These are phyloP conservation scores for Aphyosemion australe DNA, from an alignment of 2,113 vertebrate species.

Conservation along the genomic window DNA sequence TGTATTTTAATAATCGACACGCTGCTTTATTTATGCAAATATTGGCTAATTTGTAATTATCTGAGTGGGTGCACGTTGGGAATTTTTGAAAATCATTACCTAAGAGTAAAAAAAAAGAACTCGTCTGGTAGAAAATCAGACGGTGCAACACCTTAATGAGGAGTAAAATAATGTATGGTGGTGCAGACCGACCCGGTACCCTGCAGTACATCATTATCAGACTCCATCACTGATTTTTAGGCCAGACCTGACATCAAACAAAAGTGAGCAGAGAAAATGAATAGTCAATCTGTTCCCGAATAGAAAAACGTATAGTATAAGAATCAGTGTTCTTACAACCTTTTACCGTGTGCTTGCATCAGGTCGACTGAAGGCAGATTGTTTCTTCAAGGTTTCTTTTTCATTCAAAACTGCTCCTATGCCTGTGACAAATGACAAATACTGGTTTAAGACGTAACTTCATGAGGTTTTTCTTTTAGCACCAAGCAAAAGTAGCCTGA, in stretches of 20 bases:
- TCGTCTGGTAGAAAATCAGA: slow-evolving; percentile 25
- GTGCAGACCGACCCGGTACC: background rate
- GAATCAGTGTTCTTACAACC: slow-evolving; percentile 29
- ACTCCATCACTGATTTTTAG: slow-evolving; percentile 9
- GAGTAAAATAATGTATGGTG: background rate
- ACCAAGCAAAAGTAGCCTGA: slow-evolving; percentile 27
- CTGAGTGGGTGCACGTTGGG: slow-evolving; percentile 55
- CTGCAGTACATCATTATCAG: slow-evolving; percentile 8
- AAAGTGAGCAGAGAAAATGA: slow-evolving; percentile 4
- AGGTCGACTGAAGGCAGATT: slow-evolving; percentile 18
- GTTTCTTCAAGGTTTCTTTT: slow-evolving; percentile 22
- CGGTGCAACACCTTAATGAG: slow-evolving; percentile 1
- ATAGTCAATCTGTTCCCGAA: slow-evolving; percentile 9
- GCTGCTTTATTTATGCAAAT: slow-evolving; percentile 71
- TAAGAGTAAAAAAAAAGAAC: slow-evolving; percentile 38
- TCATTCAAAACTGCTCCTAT: background rate
- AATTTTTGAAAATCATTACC: slow-evolving; percentile 50
- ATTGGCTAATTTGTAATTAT: slow-evolving; percentile 63
- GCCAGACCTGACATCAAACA: slow-evolving; percentile 1
- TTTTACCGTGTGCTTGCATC: slow-evolving; percentile 54
- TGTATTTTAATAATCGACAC: slow-evolving; percentile 65
- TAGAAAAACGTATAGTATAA: slow-evolving; percentile 4
- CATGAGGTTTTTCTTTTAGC: slow-evolving; percentile 29
- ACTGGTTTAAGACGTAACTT: background rate
- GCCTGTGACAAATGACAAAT: background rate